These are phyloP conservation scores for Ariolimax columbianus DNA, from an alignment of 2,888 invertebrate species.

Conservation along the genomic window DNA sequence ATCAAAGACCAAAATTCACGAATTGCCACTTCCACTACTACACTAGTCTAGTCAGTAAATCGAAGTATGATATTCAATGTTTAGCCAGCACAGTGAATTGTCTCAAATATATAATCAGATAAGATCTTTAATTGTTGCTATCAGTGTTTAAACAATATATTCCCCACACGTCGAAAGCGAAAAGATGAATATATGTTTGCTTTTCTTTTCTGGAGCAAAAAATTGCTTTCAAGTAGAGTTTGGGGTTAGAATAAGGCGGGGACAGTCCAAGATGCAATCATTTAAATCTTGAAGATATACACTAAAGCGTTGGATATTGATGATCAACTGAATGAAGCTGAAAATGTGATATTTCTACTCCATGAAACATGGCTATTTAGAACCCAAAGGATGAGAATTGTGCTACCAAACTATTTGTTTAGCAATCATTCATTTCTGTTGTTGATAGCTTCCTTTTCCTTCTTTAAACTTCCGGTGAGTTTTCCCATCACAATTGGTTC, in stretches of 20 bases:
- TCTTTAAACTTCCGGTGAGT: conserved; percentile 14
- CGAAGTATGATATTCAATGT: no score
- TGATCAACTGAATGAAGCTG: neutral
- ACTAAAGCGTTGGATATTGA: neutral
- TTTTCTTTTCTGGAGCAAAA: neutral
- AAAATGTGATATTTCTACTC: neutral
- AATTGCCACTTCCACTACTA: no score
- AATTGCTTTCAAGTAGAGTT: neutral
- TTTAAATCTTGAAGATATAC: neutral
- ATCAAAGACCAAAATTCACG: no score
- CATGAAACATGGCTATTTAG: neutral
- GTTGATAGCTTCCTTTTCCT: conserved; percentile 49
- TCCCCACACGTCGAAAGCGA: neutral
- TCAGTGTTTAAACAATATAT: neutral
- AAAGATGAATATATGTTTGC: neutral
- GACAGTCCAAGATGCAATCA: neutral
- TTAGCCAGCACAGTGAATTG: neutral
- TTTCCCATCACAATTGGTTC: neutral
- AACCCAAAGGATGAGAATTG: neutral
- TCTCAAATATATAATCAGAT: neutral
- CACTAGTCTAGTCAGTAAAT: no score
- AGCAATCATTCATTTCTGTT: conserved; percentile 44
- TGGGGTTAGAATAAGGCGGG: no score
- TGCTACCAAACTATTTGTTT: neutral
- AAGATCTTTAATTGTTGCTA: neutral